Conservation (phyloP, 2,797 vertebrate genomes). For the Rhadinocentrus ornatus region DNA sequence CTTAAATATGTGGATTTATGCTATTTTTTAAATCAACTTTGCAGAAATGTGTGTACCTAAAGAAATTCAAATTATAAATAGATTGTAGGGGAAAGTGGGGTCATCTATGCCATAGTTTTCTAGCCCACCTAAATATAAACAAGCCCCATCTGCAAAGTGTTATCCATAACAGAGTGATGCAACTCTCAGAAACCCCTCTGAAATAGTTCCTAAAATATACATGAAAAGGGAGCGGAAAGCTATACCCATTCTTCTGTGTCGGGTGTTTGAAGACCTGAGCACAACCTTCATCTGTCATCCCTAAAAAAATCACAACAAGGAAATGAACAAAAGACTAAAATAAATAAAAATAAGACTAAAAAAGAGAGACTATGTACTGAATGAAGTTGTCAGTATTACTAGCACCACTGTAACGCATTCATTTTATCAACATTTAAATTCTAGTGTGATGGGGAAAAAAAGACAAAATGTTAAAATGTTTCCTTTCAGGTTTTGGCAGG, state of each 20-base stretch:
- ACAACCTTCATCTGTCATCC: constrained; percentile 64
- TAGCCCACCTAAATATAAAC: constrained; percentile 80
- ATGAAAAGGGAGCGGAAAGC: constrained; percentile 71
- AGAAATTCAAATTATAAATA: constrained; percentile 77
- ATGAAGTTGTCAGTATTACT: constrained; percentile 45
- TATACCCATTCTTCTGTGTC: constrained; percentile 53
- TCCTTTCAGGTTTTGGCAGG: constrained; percentile 54
- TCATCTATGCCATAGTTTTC: constrained; percentile 65
- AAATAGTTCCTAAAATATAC: constrained; percentile 80
- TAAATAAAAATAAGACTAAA: constrained; percentile 25
- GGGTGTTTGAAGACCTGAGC: constrained; percentile 61
- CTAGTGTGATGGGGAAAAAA: constrained; percentile 21
- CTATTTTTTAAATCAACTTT: constrained; percentile 8
- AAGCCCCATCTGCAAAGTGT: constrained; percentile 58
- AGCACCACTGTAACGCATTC: constrained; percentile 31
- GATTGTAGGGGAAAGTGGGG: constrained; percentile 38
- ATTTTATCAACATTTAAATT: constrained; percentile 33
- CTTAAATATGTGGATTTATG: constrained; percentile 6
- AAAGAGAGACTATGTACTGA: constrained; percentile 1
- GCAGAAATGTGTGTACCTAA: constrained; percentile 32
- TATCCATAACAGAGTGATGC: constrained; percentile 68
- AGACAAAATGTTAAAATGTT: constrained; percentile 41
- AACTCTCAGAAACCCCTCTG: constrained; percentile 77
- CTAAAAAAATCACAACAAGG: constrained; percentile 55
- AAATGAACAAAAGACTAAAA: no score